Evolutionary conservation across 2,797 vertebrate species (phyloP).

Genomic region (Eulemur albifrons): DNA sequence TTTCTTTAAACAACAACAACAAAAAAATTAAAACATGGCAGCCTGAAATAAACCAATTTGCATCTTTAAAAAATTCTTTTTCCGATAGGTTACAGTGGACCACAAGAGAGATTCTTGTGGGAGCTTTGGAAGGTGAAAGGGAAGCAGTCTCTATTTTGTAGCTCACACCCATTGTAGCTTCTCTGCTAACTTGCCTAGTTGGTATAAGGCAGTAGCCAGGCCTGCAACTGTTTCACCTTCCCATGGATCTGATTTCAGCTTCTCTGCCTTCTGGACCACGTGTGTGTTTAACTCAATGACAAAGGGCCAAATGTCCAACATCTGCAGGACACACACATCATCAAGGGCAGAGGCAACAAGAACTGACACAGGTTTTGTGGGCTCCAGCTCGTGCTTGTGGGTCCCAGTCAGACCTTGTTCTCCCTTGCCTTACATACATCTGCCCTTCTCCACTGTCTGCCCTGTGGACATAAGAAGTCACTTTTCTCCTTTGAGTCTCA

Average conservation of each 20-base stretch:
- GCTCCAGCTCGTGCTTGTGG: background rate
- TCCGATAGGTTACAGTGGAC: background rate
- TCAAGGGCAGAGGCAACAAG: background rate
- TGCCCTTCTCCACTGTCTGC: background rate
- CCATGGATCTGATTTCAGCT: background rate
- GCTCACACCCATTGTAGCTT: background rate
- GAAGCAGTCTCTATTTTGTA: background rate
- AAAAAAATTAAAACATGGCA: background rate
- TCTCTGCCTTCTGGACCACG: background rate
- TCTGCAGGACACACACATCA: background rate
- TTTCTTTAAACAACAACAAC: background rate
- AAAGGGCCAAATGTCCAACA: background rate
- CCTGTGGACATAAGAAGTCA: background rate
- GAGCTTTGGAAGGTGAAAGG: background rate
- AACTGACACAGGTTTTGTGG: background rate
- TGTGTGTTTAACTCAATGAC: background rate
- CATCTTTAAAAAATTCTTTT: background rate
- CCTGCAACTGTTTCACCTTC: background rate
- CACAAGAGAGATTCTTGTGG: background rate
- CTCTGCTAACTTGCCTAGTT: background rate
- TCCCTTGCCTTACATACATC: background rate
- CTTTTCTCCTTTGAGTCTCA: background rate
- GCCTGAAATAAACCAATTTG: slow-evolving; percentile 16
- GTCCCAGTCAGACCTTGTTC: background rate
- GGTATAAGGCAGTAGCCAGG: background rate